phyloP scores from a whole-genome alignment of 2,113 vertebrate genomes.

The Lagopus leucura region DNA sequence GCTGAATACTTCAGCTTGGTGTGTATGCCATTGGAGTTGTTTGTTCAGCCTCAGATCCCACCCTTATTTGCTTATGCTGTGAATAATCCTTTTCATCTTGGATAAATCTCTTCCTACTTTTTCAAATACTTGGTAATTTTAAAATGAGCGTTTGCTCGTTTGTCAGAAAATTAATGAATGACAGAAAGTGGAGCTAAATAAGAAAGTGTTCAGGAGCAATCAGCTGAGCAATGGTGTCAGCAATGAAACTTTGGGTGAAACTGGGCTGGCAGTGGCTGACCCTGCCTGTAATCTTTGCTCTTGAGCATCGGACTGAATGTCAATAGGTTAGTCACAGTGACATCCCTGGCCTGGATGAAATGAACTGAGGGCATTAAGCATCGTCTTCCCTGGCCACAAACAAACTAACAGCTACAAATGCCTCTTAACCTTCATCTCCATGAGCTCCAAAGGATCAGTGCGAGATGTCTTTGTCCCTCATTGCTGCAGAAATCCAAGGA shows the following conservation, averaged over 20 bases:
- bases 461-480: slow-evolving; percentile 33
- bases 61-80: slow-evolving; percentile 11
- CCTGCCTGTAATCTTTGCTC: slow-evolving; percentile 10
- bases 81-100: background rate
- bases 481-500: background rate
- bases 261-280: slow-evolving; percentile 1
- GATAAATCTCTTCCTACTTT: background rate
- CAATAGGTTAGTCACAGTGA: background rate
- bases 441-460: slow-evolving; percentile 55
- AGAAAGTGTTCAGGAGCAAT: background rate
- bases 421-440: slow-evolving; percentile 62
- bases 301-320: background rate
- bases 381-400: slow-evolving; percentile 32
- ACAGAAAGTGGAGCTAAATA: background rate
- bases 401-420: slow-evolving; percentile 60
- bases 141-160: background rate
- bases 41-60: slow-evolving; percentile 4
- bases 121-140: background rate
- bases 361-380: background rate
- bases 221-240: slow-evolving; percentile 14
- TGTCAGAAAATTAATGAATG: background rate
- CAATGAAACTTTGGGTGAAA: background rate
- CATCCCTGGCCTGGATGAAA: slow-evolving; percentile 5
- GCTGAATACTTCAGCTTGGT: background rate
- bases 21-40: rapidly evolving